These are phyloP conservation scores for Cataglyphis cursor DNA, from an alignment of 2,888 invertebrate species.

Conservation along the genomic window DNA sequence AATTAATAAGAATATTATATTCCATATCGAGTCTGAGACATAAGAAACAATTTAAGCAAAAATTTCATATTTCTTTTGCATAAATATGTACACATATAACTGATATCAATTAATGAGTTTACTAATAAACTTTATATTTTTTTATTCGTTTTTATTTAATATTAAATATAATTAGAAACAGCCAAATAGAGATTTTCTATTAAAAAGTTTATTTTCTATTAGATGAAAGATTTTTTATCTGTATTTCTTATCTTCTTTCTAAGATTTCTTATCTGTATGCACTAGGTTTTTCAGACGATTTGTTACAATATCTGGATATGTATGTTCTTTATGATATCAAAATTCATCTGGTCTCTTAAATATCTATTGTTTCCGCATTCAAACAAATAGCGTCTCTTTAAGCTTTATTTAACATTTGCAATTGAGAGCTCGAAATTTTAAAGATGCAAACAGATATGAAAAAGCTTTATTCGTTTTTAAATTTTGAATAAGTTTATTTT, in stretches of 20 bases:
- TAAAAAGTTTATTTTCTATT: slow-evolving; percentile 28
- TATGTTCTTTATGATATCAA: slow-evolving; percentile 5
- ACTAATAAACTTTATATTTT: background rate
- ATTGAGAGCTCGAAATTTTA: slow-evolving; percentile 1
- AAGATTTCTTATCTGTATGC: slow-evolving; percentile 5
- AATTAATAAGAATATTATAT: slow-evolving; percentile 37
- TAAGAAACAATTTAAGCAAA: background rate
- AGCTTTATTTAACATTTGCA: background rate
- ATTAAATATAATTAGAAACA: slow-evolving; percentile 20
- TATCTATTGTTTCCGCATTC: background rate
- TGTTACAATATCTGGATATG: background rate
- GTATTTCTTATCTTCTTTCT: too few species aligned
- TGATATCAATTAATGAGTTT: background rate
- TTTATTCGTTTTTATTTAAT: background rate
- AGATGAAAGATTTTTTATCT: slow-evolving; percentile 11
- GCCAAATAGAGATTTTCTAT: background rate
- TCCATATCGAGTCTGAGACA: slow-evolving; percentile 20
- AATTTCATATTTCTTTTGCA: slow-evolving; percentile 5
- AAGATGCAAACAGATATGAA: background rate
- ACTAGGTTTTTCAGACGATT: background rate
- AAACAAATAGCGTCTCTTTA: background rate
- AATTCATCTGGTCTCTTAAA: background rate
- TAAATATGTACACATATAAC: slow-evolving; percentile 1
- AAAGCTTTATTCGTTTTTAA: slow-evolving; percentile 1
- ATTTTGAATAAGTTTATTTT: slow-evolving; percentile 1